Evolutionary conservation across 35 echinoderm and acorn worm species (phyloP), one percentile per base, ranked within the genome.

Genomic region (Ophiothrix spiculata): DNA sequence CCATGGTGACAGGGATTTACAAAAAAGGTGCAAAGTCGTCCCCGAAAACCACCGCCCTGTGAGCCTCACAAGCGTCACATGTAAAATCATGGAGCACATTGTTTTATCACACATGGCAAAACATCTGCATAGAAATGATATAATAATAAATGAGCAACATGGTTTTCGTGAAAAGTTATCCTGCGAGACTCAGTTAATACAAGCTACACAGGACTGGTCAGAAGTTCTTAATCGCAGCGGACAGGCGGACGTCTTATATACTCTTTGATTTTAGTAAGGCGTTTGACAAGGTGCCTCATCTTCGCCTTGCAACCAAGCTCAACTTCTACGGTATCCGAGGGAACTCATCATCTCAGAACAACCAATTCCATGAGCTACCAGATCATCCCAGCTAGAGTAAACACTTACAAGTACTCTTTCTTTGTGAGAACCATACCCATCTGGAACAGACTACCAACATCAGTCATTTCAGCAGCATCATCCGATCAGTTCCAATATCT

Each of bases 51-150:
- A 89, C 19, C 39, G 78, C 28, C 79, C 87, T 0, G 36, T 83
- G 6, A 64, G 41, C 73, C 60, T 89, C 0, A 89, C 79, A 19
- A 75, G 87, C 56, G 64, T 89, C 69, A 25, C 33, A 32, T 89
- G 87, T 83, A 83, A 89, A 49, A 33, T 91, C 6, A 45, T 91
- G 83, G 79, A 89, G 37, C 87, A 89, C 28, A 83, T 76, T 28
- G 39, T 89, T 15, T 21, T 80, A 12, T 37, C 31, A 34, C 79
- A 89, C 54, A 63, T 89, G 0, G 39, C 78, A 14, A 76, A 82
- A 56, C 87, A 89, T 89, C 41, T 80, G 0, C 31, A 23, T 37
- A 32, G 54, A 25, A 74, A 83, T 33, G 40, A 89, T 1, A 64
- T 89, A 35, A 56, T 89, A 35, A 36, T 40, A 0, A 39, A 80